Evolutionary conservation across 2,888 invertebrate species (phyloP).

Genomic region (Oscheius myriophilus): DNA sequence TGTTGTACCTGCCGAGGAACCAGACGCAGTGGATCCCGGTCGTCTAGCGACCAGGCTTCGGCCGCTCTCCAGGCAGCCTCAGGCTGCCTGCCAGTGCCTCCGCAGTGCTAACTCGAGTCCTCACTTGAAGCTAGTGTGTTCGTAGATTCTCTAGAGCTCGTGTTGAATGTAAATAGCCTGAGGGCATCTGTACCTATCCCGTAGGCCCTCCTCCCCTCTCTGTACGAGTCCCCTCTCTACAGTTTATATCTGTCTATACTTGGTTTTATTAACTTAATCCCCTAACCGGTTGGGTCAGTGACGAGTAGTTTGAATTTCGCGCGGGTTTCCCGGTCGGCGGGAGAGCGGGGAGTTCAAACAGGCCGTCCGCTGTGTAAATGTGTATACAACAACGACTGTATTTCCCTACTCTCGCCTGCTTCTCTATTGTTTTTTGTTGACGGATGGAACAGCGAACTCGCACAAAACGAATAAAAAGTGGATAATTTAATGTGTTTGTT

Average conservation of each 20-base stretch:
- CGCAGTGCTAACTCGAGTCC: too few species aligned
- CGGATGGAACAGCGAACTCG: slow-evolving; percentile 10
- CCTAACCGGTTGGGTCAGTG: slow-evolving; percentile 24
- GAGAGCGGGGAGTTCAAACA: slow-evolving; percentile 10
- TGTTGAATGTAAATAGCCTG: too few species aligned
- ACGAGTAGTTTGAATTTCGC: slow-evolving; percentile 27
- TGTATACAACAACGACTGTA: slow-evolving; percentile 16
- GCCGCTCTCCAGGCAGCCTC: slow-evolving; percentile 5
- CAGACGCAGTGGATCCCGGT: slow-evolving; percentile 68
- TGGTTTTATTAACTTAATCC: slow-evolving; percentile 22
- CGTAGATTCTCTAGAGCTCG: background rate
- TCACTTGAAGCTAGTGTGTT: too few species aligned
- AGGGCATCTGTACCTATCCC: background rate
- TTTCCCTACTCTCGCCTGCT: slow-evolving; percentile 11
- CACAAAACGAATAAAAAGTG: slow-evolving; percentile 27
- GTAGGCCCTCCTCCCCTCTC: background rate
- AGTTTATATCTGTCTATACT: slow-evolving; percentile 29
- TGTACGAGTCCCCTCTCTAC: background rate
- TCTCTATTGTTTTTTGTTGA: slow-evolving; percentile 30
- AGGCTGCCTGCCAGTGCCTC: too few species aligned
- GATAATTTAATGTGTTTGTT: slow-evolving; percentile 4
- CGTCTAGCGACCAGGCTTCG: slow-evolving; percentile 12
- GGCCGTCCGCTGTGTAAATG: slow-evolving; percentile 17
- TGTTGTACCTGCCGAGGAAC: slow-evolving; percentile 69
- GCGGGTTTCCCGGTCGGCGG: slow-evolving; percentile 24